Percentiles rank a stretch among this genome's conserved stretches.
These are phyloP conservation scores for Pseudonaja textilis DNA, from an alignment of 2,113 vertebrate species.

Conservation along the genomic window DNA sequence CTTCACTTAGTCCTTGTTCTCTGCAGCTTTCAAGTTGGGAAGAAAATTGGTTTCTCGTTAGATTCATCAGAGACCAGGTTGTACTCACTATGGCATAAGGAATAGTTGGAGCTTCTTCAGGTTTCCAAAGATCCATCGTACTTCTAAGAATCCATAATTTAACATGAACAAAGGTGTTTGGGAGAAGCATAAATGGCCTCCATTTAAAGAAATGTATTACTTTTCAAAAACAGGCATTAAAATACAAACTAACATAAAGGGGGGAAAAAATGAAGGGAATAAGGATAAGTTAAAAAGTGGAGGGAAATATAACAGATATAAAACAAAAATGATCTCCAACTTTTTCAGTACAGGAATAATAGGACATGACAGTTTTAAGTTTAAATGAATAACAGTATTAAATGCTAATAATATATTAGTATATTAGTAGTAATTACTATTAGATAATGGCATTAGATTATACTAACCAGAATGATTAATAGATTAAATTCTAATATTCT, in stretches of 20 bases:
- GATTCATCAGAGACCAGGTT: not conserved
- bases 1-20: not conserved
- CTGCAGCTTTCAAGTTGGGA: not conserved
- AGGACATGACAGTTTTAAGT: not conserved
- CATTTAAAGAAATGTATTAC: not conserved
- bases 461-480: not conserved
- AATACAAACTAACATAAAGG: not conserved
- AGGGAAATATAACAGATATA: not conserved
- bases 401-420: not conserved
- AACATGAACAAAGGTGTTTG: not conserved
- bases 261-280: not conserved
- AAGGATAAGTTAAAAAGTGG: not conserved
- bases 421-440: not conserved
- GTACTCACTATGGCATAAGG: not conserved
- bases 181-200: not conserved
- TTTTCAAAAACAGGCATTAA: not conserved
- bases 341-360: not conserved
- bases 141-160: not conserved
- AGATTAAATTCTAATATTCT: not conserved
- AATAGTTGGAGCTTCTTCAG: not conserved
- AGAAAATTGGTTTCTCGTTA: not conserved
- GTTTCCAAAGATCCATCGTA: not conserved
- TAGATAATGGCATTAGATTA: not conserved
- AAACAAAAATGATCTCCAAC: not conserved
- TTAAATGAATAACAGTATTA: not conserved